phyloP scores from a whole-genome alignment of 2,113 vertebrate genomes.

The Hippocampus barbouri region DNA sequence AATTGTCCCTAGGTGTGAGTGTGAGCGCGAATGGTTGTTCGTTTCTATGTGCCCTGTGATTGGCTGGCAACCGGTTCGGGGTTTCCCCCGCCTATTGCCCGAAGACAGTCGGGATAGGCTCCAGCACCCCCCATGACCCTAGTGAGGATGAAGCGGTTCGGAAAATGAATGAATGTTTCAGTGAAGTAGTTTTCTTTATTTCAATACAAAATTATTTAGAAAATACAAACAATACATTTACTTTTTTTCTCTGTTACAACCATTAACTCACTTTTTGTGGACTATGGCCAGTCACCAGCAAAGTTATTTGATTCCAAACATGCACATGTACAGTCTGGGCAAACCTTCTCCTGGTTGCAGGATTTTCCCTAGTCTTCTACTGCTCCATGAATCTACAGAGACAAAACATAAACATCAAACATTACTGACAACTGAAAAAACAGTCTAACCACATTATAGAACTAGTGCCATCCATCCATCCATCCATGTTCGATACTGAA shows the following conservation, averaged over 20 bases:
- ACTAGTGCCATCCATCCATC: too few species aligned
- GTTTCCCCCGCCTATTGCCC: too few species aligned
- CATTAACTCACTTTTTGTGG: neutral
- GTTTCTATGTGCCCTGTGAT: too few species aligned
- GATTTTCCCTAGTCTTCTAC: conserved; percentile 48
- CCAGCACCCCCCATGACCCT: too few species aligned
- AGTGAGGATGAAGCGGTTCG: too few species aligned
- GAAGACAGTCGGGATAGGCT: too few species aligned
- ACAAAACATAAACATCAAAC: conserved; percentile 4
- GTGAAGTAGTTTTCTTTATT: conserved; percentile 21
- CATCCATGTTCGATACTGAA: too few species aligned
- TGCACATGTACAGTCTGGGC: neutral
- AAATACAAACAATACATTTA: conserved; percentile 9
- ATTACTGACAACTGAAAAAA: too few species aligned
- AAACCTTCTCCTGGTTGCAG: neutral
- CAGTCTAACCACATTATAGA: neutral
- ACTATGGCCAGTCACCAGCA: neutral
- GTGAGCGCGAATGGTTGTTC: too few species aligned
- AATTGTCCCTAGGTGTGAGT: too few species aligned
- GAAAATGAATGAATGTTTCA: conserved; percentile 1
- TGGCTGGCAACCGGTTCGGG: too few species aligned
- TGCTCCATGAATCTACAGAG: conserved; percentile 54
- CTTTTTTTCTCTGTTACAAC: conserved; percentile 1
- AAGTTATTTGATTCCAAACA: conserved; percentile 1
- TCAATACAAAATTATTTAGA: conserved; percentile 30